Percentiles rank a stretch among this genome's conserved stretches.
Conservation (phyloP, 1,140 invertebrate species). For the Ganaspis sp. region DNA sequence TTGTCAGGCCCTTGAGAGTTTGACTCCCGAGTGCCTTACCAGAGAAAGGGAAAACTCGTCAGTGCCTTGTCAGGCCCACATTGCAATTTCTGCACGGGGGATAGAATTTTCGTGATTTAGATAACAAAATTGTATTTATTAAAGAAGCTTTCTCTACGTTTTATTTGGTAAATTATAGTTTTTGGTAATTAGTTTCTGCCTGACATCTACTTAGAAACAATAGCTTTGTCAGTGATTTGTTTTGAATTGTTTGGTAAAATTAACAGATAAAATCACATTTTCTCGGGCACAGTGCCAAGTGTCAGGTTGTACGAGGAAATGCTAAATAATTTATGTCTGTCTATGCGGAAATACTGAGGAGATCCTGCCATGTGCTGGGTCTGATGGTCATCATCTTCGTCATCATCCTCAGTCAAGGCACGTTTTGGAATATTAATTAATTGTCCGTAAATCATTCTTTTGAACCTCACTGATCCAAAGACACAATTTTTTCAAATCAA, state of each 20-base stretch:
- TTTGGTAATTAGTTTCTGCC: neutral
- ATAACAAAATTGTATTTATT: no score
- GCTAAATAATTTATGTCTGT: constrained; percentile 5
- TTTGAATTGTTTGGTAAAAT: neutral
- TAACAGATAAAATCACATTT: neutral
- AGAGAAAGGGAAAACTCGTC: no score
- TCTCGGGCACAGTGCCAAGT: neutral
- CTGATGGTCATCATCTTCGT: constrained; percentile 4
- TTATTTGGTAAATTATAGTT: no score
- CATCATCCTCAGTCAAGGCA: neutral
- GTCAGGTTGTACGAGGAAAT: constrained; percentile 9
- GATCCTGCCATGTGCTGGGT: neutral
- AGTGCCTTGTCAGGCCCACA: no score
- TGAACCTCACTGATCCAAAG: constrained; percentile 1
- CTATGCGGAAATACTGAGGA: neutral
- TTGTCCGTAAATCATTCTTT: neutral
- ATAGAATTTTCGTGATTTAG: no score
- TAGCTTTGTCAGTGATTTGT: neutral
- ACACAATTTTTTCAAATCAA: neutral
- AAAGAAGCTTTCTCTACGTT: no score
- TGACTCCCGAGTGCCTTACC: no score
- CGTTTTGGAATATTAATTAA: neutral
- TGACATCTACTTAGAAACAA: neutral
- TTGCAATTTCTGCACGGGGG: no score
- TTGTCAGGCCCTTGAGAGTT: no score